Evolutionary conservation across 2,888 invertebrate genomes (phyloP).

Genomic region (Polietes domitor): DNA sequence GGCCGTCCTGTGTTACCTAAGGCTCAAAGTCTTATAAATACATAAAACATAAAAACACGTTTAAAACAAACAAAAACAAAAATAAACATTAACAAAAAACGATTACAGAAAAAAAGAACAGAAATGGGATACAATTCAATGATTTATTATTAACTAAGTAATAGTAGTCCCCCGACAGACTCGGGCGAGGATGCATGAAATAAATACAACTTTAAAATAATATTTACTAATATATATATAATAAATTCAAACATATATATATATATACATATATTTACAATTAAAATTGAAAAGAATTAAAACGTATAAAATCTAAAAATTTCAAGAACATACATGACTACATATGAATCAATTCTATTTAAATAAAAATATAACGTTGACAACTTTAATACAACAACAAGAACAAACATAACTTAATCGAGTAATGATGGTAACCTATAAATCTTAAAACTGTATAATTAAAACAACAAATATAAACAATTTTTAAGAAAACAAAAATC

Average conservation of each 20-base stretch:
- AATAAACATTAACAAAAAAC: constrained; percentile 44
- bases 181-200: constrained; percentile 16
- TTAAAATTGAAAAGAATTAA: constrained; percentile 69
- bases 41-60: constrained; percentile 25
- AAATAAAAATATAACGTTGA: constrained; percentile 28
- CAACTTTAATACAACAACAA: constrained; percentile 68
- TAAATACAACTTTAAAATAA: constrained; percentile 30
- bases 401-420: constrained; percentile 66
- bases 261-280: constrained; percentile 69
- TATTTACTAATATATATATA: constrained; percentile 15
- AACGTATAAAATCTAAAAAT: constrained; percentile 59
- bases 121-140: constrained; percentile 52
- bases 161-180: neutral
- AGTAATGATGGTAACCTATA: constrained; percentile 35
- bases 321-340: constrained; percentile 26
- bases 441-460: constrained; percentile 13
- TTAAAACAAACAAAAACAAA: constrained; percentile 23
- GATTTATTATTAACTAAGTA: constrained; percentile 14
- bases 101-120: constrained; percentile 51
- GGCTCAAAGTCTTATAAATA: constrained; percentile 65
- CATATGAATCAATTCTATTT: neutral
- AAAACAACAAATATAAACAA: constrained; percentile 10
- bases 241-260: constrained; percentile 72
- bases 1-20: constrained; percentile 49
- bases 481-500: neutral